Evolutionary conservation across 92 coral and sea anemone genomes (phyloP), one percentile per base, ranked within the genome.

Genomic region (Nematostella vectensis): DNA sequence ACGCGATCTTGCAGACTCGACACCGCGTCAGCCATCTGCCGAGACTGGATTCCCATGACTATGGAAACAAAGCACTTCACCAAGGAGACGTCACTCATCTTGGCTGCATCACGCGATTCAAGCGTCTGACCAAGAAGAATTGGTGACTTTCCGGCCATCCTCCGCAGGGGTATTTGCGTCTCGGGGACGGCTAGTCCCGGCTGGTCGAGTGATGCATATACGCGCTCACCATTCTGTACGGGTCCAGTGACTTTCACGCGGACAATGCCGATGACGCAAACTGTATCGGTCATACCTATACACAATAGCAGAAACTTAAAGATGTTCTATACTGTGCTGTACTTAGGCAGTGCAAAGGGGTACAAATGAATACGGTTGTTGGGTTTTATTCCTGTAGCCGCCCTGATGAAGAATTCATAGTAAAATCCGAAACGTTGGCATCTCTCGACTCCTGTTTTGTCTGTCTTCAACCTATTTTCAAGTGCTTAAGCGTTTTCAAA

Each of bases 141-240:
- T 16, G 76, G 94, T 11, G 76, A 64, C 21, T 62, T 39, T 13
- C 70, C 82, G 25, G 72, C 83, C 62, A 63, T 58, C 3, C 67
- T 67, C n/a, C 84, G 82, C 33, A 87, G 77, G 11, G 80, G 76
- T 23, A 79, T 61, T 51, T 83, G 93, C n/a, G 81, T 82, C 70
- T 93, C 94, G 23, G 99, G 93, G 59, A 86, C 80, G 15, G 85
- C 99, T 29, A 93, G 58, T 13, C 96, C 99, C 1, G 96, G 93
- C 18, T 63, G 43, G 50, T 80, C 78, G 29, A 87, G 76, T 23
- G 99, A 80, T 0, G 81, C 96, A 52, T 93, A 93, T 1, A 93
- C 43, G 23, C 96, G 89, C 59, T 93, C 96, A 12, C 99, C 99
- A 61, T 82, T 82, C 57, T 86, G 79, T 29, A 82, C 88, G 0